phyloP scores from a whole-genome alignment of 2,888 invertebrate species.

The Drosophila falleni region DNA sequence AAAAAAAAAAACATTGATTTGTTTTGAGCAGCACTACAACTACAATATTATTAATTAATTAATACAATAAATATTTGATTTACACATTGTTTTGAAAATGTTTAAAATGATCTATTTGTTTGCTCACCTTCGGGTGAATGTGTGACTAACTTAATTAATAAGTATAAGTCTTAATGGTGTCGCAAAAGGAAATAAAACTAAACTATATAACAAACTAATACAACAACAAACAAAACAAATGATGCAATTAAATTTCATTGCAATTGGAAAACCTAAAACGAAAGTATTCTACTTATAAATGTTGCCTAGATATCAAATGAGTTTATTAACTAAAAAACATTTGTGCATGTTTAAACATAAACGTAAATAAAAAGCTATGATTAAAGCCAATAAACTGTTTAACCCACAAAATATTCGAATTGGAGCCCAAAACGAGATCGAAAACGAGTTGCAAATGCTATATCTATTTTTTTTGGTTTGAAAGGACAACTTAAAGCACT shows the following conservation, averaged over 20 bases:
- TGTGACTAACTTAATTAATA: constrained; percentile 53
- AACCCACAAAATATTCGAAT: constrained; percentile 11
- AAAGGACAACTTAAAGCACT: constrained; percentile 47
- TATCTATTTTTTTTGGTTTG: constrained; percentile 28
- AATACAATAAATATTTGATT: constrained; percentile 70
- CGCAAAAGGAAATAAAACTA: constrained; percentile 29
- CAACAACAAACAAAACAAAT: constrained; percentile 24
- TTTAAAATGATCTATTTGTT: constrained; percentile 47
- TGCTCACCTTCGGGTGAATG: constrained; percentile 16
- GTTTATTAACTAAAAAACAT: constrained; percentile 37
- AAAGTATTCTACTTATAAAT: constrained; percentile 78
- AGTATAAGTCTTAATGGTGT: constrained; percentile 37
- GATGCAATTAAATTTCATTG: constrained; percentile 42
- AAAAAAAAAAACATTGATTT: constrained; percentile 31
- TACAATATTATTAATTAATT: constrained; percentile 40
- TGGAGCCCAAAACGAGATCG: constrained; percentile 18
- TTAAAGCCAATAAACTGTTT: constrained; percentile 27
- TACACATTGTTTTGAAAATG: constrained; percentile 43
- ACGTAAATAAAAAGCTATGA: constrained; percentile 14
- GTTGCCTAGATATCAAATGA: constrained; percentile 57
- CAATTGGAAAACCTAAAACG: constrained; percentile 44
- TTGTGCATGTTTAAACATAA: constrained; percentile 27
- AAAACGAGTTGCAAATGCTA: constrained; percentile 15
- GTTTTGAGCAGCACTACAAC: constrained; percentile 57
- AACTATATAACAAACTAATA: constrained; percentile 11